Conservation (phyloP, 2,888 invertebrate species). For the Drosophila fulvimacula region DNA sequence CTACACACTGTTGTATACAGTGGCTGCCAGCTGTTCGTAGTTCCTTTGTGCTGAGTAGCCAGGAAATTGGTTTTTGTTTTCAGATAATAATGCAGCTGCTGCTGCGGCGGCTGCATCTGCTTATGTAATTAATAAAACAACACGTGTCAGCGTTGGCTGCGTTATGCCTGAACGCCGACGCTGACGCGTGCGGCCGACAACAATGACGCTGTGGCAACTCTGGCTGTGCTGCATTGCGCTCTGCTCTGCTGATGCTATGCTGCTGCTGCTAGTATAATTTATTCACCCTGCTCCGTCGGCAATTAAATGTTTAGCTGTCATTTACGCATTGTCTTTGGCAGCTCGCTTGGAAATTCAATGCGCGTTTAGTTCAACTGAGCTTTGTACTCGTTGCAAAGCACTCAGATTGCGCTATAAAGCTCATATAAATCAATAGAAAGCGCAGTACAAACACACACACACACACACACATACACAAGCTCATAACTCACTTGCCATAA, state of each 20-base stretch:
- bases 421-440: slow-evolving; percentile 83
- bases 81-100: slow-evolving; percentile 59
- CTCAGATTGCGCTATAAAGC: slow-evolving; percentile 76
- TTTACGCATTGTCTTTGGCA: slow-evolving; percentile 35
- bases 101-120: slow-evolving; percentile 39
- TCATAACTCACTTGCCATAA: slow-evolving; percentile 76
- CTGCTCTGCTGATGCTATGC: slow-evolving; percentile 13
- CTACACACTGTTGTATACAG: slow-evolving; percentile 17
- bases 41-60: slow-evolving; percentile 48
- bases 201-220: slow-evolving; percentile 55
- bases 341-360: slow-evolving; percentile 45
- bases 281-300: slow-evolving; percentile 27
- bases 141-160: slow-evolving; percentile 63
- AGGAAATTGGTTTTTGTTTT: slow-evolving; percentile 69
- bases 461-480: slow-evolving; percentile 18
- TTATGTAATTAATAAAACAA: slow-evolving; percentile 78
- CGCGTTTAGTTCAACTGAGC: slow-evolving; percentile 43
- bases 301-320: slow-evolving; percentile 46
- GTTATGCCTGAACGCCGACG: slow-evolving; percentile 50
- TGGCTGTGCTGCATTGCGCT: slow-evolving; percentile 6
- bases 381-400: slow-evolving; percentile 52
- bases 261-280: slow-evolving; percentile 24
- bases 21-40: slow-evolving; percentile 69
- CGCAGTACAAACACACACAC: slow-evolving; percentile 54
- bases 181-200: slow-evolving; percentile 69